A percentile compares a stretch with the other conserved stretches of the same genome.
These are phyloP conservation scores for Chionodraco myersi DNA, from an alignment of 2,113 vertebrate species.

Conservation along the genomic window DNA sequence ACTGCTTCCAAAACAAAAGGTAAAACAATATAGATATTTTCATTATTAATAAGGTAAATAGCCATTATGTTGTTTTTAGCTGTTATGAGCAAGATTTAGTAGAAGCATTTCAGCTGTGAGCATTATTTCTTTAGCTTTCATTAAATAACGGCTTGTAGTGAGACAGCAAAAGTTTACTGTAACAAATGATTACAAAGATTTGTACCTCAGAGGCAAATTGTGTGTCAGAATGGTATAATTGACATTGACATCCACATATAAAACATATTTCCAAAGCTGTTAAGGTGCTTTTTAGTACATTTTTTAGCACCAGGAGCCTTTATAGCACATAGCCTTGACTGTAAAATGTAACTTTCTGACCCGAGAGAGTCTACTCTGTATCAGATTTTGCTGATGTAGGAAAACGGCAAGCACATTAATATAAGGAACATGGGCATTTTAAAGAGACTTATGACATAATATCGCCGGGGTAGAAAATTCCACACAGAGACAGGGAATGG, in stretches of 20 bases:
- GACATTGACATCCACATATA: slow-evolving; percentile 16
- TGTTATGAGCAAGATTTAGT: not conserved
- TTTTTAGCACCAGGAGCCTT: slow-evolving; percentile 33
- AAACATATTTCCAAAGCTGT: slow-evolving; percentile 16
- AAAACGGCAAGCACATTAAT: slow-evolving; percentile 31
- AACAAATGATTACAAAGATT: slow-evolving; percentile 32
- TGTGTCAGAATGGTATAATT: slow-evolving; percentile 24
- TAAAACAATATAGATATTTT: not conserved
- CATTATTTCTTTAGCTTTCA: slow-evolving; percentile 12
- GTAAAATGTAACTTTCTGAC: slow-evolving; percentile 43
- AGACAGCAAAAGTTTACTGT: slow-evolving; percentile 52
- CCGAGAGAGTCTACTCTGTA: slow-evolving; percentile 39
- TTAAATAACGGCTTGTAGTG: slow-evolving; percentile 22
- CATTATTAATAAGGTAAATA: not conserved
- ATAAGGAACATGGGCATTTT: slow-evolving; percentile 27
- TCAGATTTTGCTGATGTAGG: slow-evolving; percentile 45
- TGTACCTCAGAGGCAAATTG: slow-evolving; percentile 30
- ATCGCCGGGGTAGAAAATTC: slow-evolving; percentile 5
- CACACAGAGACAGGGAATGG: not conserved
- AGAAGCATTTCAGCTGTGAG: not conserved
- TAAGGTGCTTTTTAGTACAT: slow-evolving; percentile 27
- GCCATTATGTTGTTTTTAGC: not conserved
- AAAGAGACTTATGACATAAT: slow-evolving; percentile 40
- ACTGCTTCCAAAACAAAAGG: not conserved
- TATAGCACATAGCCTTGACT: slow-evolving; percentile 22